phyloP scores from a whole-genome alignment of 1,140 invertebrate species.

The Pemphigus obesinymphae region DNA sequence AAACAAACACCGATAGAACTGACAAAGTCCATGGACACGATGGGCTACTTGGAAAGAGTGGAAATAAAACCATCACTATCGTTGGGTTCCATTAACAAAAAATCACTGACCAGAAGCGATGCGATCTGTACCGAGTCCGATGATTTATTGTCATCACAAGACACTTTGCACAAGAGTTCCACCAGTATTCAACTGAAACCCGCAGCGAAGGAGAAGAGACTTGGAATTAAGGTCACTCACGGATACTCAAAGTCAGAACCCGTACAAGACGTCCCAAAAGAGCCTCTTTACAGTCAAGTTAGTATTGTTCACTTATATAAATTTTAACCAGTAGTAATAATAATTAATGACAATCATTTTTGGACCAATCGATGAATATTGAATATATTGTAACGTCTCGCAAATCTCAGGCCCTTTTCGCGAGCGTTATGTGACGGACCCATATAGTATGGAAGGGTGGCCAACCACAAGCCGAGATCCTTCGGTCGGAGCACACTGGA shows the following conservation, averaged over 20 bases:
- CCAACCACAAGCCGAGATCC: too few relatives aligned
- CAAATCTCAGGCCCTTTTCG: too few relatives aligned
- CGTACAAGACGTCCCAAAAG: slow-evolving; percentile 47
- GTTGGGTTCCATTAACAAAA: slow-evolving; percentile 21
- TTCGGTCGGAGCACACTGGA: too few relatives aligned
- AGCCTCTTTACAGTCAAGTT: slow-evolving; percentile 49
- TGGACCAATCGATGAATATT: too few relatives aligned
- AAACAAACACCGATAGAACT: slow-evolving; percentile 71
- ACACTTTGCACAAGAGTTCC: slow-evolving; percentile 41
- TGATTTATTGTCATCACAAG: slow-evolving; percentile 20
- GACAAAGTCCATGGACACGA: slow-evolving; percentile 54
- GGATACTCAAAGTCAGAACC: slow-evolving; percentile 71
- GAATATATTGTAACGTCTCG: too few relatives aligned
- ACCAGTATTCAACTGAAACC: slow-evolving; percentile 38
- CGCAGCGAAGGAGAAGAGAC: slow-evolving; percentile 41
- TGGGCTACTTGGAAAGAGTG: background rate
- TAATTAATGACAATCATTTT: too few relatives aligned
- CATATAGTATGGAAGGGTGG: too few relatives aligned
- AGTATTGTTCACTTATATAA: too few relatives aligned
- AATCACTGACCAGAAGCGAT: background rate
- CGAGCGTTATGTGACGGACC: too few relatives aligned
- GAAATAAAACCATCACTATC: slow-evolving; percentile 15
- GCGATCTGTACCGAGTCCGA: slow-evolving; percentile 20
- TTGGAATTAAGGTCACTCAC: slow-evolving; percentile 56
- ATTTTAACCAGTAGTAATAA: too few relatives aligned